Base-by-base conservation (phyloP, 2,113 vertebrate genomes). In the Chunga burmeisteri region DNA sequence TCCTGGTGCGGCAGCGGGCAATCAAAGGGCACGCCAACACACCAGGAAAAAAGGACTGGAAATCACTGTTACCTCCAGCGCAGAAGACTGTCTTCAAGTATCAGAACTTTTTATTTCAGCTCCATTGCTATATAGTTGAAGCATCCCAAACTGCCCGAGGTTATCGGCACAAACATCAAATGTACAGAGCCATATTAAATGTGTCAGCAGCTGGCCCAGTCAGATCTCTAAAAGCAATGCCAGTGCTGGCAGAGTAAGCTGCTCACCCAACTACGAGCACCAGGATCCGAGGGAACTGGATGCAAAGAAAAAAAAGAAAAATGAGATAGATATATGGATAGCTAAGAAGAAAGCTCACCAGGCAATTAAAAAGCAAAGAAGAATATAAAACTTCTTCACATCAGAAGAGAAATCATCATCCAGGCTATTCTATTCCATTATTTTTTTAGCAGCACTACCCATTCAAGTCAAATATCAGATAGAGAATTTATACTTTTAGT, bases 301-400 rank as follows among this genome's bases (percentile, higher is more conserved):
- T 3, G 6, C 53, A 38, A 77, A 46, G 40, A 36, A 36, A 25
- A 47, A 49, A 72, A n/a, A 80, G 26, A 22, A 89, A 73, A 92
- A 18, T 2, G 4, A 93, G 6, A 23, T 2, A 52, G 52, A 56
- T 65, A 50, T 1, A 50, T 3, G 10, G 61, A 68, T 14, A 75
- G 56, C 42, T 82, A 70, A 86, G 70, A 86, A 88, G 66, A 88
- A 92, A 93, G 71, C 5, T 3, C 40, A 38, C 9, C 27, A 72
- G 32, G 74, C 87, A 95, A 96, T 72, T 96, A 88, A 93, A 75
- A 88, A 74, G 53, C 53, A 63, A 70, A 92, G 17, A 89, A 80
- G 17, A 81, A 86, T 2, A 44, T 47, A 38, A 88, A 73, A 83
- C 63, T 62, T 74, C 44, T 36, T 88, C 71, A 93, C 85, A 66